Evolutionary conservation across 2,113 vertebrate species (phyloP), one percentile per base, ranked within the genome.

Genomic region (Microtus oregoni): DNA sequence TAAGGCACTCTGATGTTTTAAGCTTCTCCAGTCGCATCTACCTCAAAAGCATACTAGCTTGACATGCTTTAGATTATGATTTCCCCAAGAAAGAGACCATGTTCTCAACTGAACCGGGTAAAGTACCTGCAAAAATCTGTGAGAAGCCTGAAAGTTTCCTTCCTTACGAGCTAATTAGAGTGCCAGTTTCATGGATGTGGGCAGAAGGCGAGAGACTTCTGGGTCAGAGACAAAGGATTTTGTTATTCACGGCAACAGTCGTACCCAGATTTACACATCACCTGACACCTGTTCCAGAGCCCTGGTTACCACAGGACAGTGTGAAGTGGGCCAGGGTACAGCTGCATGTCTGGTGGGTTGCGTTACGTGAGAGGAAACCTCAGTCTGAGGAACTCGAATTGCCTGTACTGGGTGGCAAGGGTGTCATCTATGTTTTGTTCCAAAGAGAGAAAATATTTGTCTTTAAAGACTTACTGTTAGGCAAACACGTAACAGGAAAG

Each of bases 41-140:
- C 79, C 63, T 98, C 8, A 89, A 95, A 95, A 95, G 24, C n/a
- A 70, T 89, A 63, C 4, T 89, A 89, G 3, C 87, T 73, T 93
- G 86, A 76, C 38, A 79, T 75, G 65, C 92, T 96, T 89, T 76
- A 72, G 82, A 76, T 94, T 92, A 81, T 91, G 92, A 75, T 95
- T 68, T 91, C 17, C 35, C 63, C 15, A 24, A 91, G 35, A 94
- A 94, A 70, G 92, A 90, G 81, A 83, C 94, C 22, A 50, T 55
- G 86, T 92, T 92, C 97, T 76, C 85, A 93, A 24, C 12, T 91
- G 35, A 65, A 3, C 75, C 2, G 28, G 38, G 5, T 94, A 86
- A 38, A 87, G 26, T n/a, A 78, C 47, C 76, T 78, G 17, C 61
- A 78, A 68, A 91, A 91, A 50, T 41, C 67, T 65, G 50, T n/a